Evolutionary conservation across 2,888 invertebrate genomes (phyloP), one percentile per base, ranked within the genome.

Genomic region (Aphodius granarius): DNA sequence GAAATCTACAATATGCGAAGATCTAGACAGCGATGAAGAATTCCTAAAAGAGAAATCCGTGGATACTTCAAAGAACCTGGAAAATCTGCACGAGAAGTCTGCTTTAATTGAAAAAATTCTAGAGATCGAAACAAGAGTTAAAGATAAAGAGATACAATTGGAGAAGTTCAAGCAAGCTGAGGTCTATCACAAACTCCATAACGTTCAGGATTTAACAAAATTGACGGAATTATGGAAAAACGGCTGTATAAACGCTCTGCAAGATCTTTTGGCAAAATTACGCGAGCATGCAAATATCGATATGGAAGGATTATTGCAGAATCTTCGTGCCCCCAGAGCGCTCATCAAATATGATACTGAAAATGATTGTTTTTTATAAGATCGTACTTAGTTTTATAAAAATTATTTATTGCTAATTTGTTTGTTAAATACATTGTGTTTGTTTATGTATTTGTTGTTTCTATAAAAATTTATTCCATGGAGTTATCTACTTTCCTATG

Each of bases 161-260:
- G 80, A 78, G 5, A 80, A 79, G 72, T 76, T 82, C 63, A 75
- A 81, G 74, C 79, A 80, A 72, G 81, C 81, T 5, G 76, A 75
- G 63, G 75, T 81, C 5, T 83, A 83, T 78, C 80, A 81, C 73
- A 78, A 79, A 15, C 85, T 87, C 17, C 86, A 88, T 71, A 89
- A 90, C 63, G 87, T 88, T 0, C 87, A 87, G 77, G 90, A 90
- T 81, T 80, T 91, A 5, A 83, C 87, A 76, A 83, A 78, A 63
- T 83, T 89, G 21, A 90, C 90, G 22, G 87, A 88, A 75, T 89
- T 87, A 79, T 91, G 91, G 90, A 88, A 89, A 79, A 87, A 85
- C 73, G 90, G 89, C 0, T 90, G 90, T 78, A 89, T 89, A 78
- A 86, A 87, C 80, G 90, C 90, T 0, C 81, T 91, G 17, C 85